Evolutionary conservation across 2,888 invertebrate genomes (phyloP), one percentile per base, ranked within the genome.

Genomic region (Microchrysa polita): DNA sequence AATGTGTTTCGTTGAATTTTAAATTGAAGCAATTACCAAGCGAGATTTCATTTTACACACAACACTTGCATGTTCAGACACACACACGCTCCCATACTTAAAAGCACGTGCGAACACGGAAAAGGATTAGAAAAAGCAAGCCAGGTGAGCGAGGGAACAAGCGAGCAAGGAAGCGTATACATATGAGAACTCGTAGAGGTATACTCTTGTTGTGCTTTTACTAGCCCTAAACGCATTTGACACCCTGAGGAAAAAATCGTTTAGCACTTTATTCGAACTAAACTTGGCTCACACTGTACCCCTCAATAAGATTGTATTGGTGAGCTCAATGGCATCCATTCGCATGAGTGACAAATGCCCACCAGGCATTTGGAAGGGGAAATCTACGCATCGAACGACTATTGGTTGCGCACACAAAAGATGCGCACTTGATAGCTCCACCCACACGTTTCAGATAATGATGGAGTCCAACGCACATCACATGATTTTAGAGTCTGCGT

Each of bases 21-120:
- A 55, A 69, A 55, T 69, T 69, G 69, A 55, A 42, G 57, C 57
- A 69, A 69, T 69, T 69, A 69, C 67, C 67, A 53, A 67, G 52
- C 52, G 27, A 53, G 67, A 67, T 67, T 67, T 67, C 53, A 67
- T 53, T 67, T 53, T 67, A 27, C 48, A n/a, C n/a, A n/a, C n/a
- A n/a, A 48, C 12, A 2, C 48, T 7, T 48, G 16, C n/a, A n/a
- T n/a, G n/a, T n/a, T n/a, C n/a, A n/a, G n/a, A n/a, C n/a, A n/a
- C n/a, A n/a, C n/a, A n/a, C 48, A n/a, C 27, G 10, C 48, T n/a
- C n/a, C n/a, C n/a, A n/a, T n/a, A n/a, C n/a, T n/a, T n/a, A n/a
- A n/a, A n/a, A n/a, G n/a, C n/a, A n/a, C n/a, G n/a, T 48, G 2
- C 48, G 48, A n/a, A 48, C 48, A 34, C 48, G 48, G 14, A 10